Percentiles rank a stretch among this genome's conserved stretches.
These are phyloP conservation scores for Circaetus cinerascens DNA, from an alignment of 2,113 vertebrate species.

Conservation along the genomic window DNA sequence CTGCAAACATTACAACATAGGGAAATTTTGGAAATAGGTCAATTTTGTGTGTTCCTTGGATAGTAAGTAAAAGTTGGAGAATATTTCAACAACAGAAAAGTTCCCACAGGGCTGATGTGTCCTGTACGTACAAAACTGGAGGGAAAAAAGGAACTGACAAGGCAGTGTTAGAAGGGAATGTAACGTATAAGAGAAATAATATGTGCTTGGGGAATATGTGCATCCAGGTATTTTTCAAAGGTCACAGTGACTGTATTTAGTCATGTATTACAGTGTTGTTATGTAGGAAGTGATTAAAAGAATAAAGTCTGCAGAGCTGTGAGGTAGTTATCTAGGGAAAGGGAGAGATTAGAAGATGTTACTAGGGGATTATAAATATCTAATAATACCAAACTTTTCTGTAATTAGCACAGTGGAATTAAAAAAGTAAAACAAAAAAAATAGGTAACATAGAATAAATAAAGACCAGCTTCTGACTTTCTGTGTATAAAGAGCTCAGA, in stretches of 20 bases:
- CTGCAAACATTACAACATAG: not conserved
- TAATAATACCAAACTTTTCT: conserved; percentile 20
- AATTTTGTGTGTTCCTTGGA: not conserved
- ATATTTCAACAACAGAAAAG: not conserved
- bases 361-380: conserved; percentile 47
- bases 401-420: conserved; percentile 34
- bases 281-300: conserved; percentile 42
- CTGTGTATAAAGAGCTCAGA: not conserved
- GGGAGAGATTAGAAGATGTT: conserved; percentile 55
- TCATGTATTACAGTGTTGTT: not conserved
- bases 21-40: not conserved
- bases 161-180: not conserved
- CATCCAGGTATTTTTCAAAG: not conserved
- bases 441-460: not conserved
- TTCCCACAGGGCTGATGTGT: not conserved
- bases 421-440: not conserved
- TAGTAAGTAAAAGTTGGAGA: not conserved
- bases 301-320: conserved; percentile 21
- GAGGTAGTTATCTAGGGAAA: conserved; percentile 1
- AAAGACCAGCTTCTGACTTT: not conserved
- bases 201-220: not conserved
- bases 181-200: not conserved
- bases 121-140: not conserved
- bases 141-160: not conserved
- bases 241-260: not conserved